Conservation (phyloP, 2,888 invertebrate genomes). For the Nomada ferruginata region DNA sequence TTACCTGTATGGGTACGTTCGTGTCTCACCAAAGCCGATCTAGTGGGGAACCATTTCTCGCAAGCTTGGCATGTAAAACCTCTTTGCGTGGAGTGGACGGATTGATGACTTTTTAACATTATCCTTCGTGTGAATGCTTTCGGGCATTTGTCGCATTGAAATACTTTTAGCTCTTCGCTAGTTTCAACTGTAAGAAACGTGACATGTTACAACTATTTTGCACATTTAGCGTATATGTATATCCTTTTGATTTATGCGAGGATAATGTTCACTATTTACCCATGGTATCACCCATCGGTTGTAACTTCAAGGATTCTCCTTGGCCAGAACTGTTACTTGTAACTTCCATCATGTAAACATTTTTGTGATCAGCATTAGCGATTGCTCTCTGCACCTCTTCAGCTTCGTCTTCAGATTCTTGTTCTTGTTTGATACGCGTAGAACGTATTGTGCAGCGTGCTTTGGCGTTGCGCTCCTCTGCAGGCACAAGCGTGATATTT, state of each 20-base stretch:
- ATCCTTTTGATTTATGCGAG: neutral
- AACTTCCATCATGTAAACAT: conserved; percentile 82
- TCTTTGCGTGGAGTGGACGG: conserved; percentile 87
- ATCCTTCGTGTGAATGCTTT: conserved; percentile 87
- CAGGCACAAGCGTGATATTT: conserved; percentile 84
- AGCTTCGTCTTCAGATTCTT: conserved; percentile 81
- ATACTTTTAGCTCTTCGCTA: conserved; percentile 85
- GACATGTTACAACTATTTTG: neutral
- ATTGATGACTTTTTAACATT: conserved; percentile 87
- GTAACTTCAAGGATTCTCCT: conserved; percentile 75
- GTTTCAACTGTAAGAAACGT: conserved; percentile 71
- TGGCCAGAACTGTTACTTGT: conserved; percentile 72
- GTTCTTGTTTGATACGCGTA: conserved; percentile 83
- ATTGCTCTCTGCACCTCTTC: conserved; percentile 81
- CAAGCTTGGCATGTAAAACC: conserved; percentile 87
- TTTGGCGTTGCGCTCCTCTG: conserved; percentile 82
- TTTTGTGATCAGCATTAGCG: conserved; percentile 78
- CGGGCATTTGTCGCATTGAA: conserved; percentile 87
- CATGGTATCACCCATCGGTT: conserved; percentile 75
- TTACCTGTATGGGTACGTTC: conserved; percentile 88
- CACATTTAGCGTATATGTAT: neutral
- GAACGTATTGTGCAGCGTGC: conserved; percentile 82
- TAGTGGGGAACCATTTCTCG: conserved; percentile 88
- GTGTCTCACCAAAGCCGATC: conserved; percentile 89
- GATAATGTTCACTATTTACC: conserved; percentile 56